Base-by-base conservation (phyloP, 2,113 vertebrate species). In the Vidua chalybeata region DNA sequence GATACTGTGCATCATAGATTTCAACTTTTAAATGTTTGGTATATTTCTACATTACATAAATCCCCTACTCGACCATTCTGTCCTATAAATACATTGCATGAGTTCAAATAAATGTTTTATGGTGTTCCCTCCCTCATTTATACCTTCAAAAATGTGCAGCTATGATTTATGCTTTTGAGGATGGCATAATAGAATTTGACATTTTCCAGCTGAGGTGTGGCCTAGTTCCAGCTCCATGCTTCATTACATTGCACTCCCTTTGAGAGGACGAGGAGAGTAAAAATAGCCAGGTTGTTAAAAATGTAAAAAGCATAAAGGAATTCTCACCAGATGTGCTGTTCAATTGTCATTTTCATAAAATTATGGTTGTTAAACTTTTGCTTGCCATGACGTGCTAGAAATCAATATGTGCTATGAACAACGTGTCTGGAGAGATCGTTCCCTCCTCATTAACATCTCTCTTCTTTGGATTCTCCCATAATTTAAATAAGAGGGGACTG, bases 131-230 rank as follows among this genome's bases (percentile, higher is more conserved):
- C 51, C 37, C 33, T 79, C 76, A 66, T 89, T 96, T 80, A 89
- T 88, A 87, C 71, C 59, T 94, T 96, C 84, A 84, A 87, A 97
- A 77, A 81, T 61, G 78, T 78, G 76, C 74, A 93, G 87, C 49
- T 79, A 90, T 97, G 97, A 98, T 98, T 98, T 98, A 97, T 97
- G 97, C 89, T 97, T 98, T 97, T 98, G 95, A 97, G 95, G 94
- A 93, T 93, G 93, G 87, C 79, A 95, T 97, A 98, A 98, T 97
- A 97, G 96, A 96, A 97, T 97, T 95, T 98, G 98, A 98, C 98
- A 98, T 98, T 98, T 98, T 98, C 98, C 98, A 97, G 97, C 98
- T 98, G 98, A 98, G 97, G 97, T 96, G 97, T 98, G 98, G 97
- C 97, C 97, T 97, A 98, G 95, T 97, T 98, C 97, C 97, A 97